These are phyloP conservation scores for Cryptocephalus moraei DNA, from an alignment of 2,888 invertebrate genomes.

Conservation along the genomic window DNA sequence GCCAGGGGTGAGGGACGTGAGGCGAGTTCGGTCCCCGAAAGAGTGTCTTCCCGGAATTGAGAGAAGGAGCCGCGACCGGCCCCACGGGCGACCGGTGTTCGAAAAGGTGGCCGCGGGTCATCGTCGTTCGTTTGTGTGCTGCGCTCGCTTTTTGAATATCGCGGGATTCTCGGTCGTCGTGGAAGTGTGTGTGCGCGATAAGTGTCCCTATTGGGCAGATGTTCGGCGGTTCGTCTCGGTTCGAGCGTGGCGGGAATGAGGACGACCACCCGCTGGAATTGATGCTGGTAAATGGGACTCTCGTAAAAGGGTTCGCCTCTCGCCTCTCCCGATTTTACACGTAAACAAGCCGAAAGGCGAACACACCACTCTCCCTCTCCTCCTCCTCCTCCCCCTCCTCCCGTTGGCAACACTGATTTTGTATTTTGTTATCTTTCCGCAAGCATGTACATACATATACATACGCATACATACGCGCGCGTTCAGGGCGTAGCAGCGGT, in stretches of 20 bases:
- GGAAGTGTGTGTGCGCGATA: too few relatives aligned
- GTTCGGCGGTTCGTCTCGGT: slow-evolving; percentile 32
- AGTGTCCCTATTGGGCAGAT: slow-evolving; percentile 33
- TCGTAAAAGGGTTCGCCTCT: too few relatives aligned
- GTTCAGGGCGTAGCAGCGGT: too few relatives aligned
- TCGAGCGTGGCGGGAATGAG: slow-evolving; percentile 30
- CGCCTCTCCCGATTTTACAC: too few relatives aligned
- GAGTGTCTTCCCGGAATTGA: too few relatives aligned
- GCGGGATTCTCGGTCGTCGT: slow-evolving; percentile 30
- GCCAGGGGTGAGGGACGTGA: slow-evolving; percentile 42
- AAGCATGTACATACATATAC: too few relatives aligned
- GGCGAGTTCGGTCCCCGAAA: background rate
- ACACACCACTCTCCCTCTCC: too few relatives aligned
- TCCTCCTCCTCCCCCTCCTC: slow-evolving; percentile 13
- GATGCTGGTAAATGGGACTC: too few relatives aligned
- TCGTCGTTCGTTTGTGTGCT: slow-evolving; percentile 13
- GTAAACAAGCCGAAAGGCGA: too few relatives aligned
- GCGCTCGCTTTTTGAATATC: slow-evolving; percentile 34
- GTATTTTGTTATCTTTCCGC: slow-evolving; percentile 21
- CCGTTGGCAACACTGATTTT: slow-evolving; percentile 23
- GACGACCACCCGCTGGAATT: slow-evolving; percentile 5
- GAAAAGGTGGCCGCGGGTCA: slow-evolving; percentile 8
- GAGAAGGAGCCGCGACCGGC: too few relatives aligned
- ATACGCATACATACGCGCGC: too few relatives aligned
- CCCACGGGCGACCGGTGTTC: slow-evolving; percentile 6